These are phyloP conservation scores for Cirrhinus mrigala DNA, from an alignment of 2,797 vertebrate species.

Conservation along the genomic window DNA sequence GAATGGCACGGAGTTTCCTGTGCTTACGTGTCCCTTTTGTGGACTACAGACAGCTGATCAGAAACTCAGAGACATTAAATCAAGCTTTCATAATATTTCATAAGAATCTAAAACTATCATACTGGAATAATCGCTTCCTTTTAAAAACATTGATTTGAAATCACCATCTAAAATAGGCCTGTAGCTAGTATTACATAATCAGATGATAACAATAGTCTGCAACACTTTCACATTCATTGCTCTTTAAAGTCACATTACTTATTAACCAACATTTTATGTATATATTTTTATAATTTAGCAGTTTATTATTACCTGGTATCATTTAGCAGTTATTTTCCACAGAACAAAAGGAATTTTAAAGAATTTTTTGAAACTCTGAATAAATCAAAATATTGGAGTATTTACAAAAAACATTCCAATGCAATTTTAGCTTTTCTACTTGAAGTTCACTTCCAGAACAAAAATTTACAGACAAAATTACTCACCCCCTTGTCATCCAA, in stretches of 20 bases:
- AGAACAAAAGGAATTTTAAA: not conserved
- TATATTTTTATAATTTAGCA: no score
- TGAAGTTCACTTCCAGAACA: not conserved
- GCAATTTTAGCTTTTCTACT: not conserved
- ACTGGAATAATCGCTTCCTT: not conserved
- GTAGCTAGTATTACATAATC: conserved; percentile 6
- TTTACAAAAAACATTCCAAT: not conserved
- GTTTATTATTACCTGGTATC: no score
- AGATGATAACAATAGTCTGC: not conserved
- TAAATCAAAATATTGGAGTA: no score
- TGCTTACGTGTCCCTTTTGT: conserved; percentile 35
- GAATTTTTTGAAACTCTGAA: not conserved
- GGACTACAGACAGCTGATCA: conserved; percentile 10
- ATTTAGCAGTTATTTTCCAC: not conserved
- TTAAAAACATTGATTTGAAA: not conserved
- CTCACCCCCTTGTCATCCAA: no score
- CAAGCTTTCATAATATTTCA: not conserved
- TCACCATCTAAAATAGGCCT: not conserved
- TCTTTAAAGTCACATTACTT: not conserved
- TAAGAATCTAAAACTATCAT: not conserved
- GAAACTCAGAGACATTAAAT: not conserved
- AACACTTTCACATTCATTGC: not conserved
- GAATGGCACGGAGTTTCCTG: conserved; percentile 34
- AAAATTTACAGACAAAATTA: no score
- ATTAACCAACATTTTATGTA: not conserved